Evolutionary conservation across 2,113 vertebrate genomes (phyloP).

Genomic region (Daboia siamensis): DNA sequence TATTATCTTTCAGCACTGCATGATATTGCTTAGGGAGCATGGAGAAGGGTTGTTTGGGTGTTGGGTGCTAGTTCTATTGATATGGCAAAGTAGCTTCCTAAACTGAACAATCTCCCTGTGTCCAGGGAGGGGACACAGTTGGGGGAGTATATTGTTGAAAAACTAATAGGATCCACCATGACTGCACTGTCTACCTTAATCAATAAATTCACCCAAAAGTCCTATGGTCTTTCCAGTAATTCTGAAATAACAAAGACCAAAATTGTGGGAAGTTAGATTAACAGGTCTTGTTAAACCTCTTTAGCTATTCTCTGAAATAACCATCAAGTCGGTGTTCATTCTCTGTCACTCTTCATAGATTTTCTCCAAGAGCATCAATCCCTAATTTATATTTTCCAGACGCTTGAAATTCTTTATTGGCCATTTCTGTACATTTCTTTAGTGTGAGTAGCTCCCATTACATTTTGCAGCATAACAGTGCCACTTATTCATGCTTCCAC

Average conservation of each 20-base stretch:
- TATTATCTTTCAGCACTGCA: neutral
- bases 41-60: neutral
- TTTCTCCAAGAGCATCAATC: neutral
- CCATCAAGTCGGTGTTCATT: neutral
- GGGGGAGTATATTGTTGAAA: neutral
- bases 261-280: neutral
- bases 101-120: neutral
- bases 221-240: neutral
- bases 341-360: neutral
- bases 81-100: neutral
- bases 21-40: neutral
- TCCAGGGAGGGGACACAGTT: neutral
- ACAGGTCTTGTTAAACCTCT: neutral
- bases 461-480: neutral
- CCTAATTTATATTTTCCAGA: neutral
- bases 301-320: neutral
- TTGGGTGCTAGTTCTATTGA: neutral
- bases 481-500: neutral
- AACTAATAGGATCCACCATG: neutral
- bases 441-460: neutral
- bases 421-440: neutral
- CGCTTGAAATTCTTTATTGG: neutral
- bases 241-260: neutral
- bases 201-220: neutral
- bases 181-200: neutral